Evolutionary conservation across 2,797 vertebrate species (phyloP).

Genomic region (Adelosebastes latens): DNA sequence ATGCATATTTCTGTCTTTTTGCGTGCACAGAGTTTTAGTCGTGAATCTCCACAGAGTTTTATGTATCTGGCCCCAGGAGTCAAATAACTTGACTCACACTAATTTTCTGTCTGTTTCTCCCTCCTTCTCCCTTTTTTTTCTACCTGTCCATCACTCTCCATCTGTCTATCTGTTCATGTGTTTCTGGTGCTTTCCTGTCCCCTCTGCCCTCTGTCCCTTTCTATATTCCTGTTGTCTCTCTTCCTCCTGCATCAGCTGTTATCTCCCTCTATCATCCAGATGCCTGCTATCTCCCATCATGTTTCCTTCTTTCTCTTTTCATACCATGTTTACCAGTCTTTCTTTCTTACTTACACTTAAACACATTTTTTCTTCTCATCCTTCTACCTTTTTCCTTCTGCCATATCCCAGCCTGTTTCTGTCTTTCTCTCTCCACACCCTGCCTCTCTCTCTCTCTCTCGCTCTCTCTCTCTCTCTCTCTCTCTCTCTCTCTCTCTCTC

Average conservation of each 20-base stretch:
- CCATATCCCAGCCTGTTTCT: neutral
- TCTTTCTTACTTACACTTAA: neutral
- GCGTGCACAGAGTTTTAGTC: neutral
- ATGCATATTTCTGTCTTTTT: neutral
- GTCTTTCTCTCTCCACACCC: neutral
- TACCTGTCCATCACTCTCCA: neutral
- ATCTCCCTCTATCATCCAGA: constrained; percentile 7
- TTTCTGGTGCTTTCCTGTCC: neutral
- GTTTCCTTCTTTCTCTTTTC: neutral
- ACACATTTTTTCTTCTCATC: neutral
- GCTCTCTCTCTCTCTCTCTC: constrained; percentile 1
- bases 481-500: constrained; percentile 1
- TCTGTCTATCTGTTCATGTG: neutral
- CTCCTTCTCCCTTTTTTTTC: neutral
- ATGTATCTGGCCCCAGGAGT: neutral
- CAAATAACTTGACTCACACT: neutral
- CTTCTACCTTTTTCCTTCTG: neutral
- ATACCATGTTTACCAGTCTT: neutral
- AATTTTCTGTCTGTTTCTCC: neutral
- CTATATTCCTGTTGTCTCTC: constrained; percentile 11
- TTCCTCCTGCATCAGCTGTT: constrained; percentile 6
- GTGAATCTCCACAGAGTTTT: neutral
- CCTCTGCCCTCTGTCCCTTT: neutral
- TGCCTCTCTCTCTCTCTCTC: constrained; percentile 1
- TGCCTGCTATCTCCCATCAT: neutral